Evolutionary conservation across 23 tunicate genomes (phyloP).

Genomic region (Phallusia fumigata): DNA sequence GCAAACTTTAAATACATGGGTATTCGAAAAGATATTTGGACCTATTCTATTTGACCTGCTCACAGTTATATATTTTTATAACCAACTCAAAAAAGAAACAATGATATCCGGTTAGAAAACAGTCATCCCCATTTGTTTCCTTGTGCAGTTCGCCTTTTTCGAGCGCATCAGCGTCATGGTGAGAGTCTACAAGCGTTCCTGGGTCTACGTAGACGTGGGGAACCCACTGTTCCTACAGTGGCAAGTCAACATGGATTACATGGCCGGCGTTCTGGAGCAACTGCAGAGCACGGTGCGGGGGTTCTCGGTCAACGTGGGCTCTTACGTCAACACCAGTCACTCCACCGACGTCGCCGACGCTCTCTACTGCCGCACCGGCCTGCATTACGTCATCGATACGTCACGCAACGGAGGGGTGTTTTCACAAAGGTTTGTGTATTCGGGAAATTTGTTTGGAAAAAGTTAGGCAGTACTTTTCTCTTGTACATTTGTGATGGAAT

Average conservation of each 20-base stretch:
- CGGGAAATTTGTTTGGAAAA: too few relatives aligned
- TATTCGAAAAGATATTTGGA: too few relatives aligned
- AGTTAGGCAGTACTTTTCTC: too few relatives aligned
- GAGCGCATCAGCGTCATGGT: slow-evolving; percentile 40
- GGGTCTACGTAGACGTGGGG: slow-evolving; percentile 98
- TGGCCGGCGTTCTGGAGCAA: slow-evolving; percentile 62
- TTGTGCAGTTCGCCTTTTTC: slow-evolving; percentile 51
- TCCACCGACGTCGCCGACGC: slow-evolving; percentile 67
- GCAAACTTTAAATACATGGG: too few relatives aligned
- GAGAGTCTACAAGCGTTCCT: slow-evolving; percentile 35
- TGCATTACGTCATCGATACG: slow-evolving; percentile 90
- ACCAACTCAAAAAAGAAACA: too few relatives aligned
- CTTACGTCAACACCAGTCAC: slow-evolving; percentile 81
- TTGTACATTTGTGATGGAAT: too few relatives aligned
- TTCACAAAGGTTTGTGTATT: slow-evolving; percentile 28
- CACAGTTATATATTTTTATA: too few relatives aligned
- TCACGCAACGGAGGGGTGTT: slow-evolving; percentile 92
- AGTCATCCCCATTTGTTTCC: neutral
- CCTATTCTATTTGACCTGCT: too few relatives aligned
- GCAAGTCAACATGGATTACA: slow-evolving; percentile 89
- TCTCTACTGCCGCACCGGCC: slow-evolving; percentile 85
- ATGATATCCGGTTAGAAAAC: too few relatives aligned
- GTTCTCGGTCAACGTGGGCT: slow-evolving; percentile 91
- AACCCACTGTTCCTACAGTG: slow-evolving; percentile 96
- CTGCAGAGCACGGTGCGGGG: slow-evolving; percentile 91